These are phyloP conservation scores for Drosophila bifasciata DNA, from an alignment of 1,140 invertebrate species.

Conservation along the genomic window DNA sequence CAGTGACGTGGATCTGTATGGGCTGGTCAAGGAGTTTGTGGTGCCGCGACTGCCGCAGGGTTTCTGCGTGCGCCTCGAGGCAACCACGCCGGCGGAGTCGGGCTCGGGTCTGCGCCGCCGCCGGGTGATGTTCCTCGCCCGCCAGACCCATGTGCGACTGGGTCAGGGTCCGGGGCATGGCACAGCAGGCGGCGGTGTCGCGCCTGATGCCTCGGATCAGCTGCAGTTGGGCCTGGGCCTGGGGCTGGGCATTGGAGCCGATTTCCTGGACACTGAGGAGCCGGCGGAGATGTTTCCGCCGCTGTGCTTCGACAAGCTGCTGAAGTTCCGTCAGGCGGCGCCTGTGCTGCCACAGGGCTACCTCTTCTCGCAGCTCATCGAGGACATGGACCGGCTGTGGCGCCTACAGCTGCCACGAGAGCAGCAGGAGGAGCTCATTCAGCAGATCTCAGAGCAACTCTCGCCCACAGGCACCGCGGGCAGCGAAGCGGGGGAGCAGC, in stretches of 20 bases:
- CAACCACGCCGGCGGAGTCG: conserved; percentile 46
- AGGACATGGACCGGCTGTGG: conserved; percentile 77
- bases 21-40: conserved; percentile 78
- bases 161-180: conserved; percentile 8
- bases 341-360: conserved; percentile 47
- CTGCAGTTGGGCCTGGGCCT: neutral
- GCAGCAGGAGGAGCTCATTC: conserved; percentile 65
- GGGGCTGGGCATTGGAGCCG: conserved; percentile 41
- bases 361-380: conserved; percentile 78
- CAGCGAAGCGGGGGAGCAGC: conserved; percentile 21
- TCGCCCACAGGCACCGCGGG: conserved; percentile 52
- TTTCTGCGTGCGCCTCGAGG: conserved; percentile 71
- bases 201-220: neutral
- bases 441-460: conserved; percentile 73
- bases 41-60: conserved; percentile 79
- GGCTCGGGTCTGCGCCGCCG: conserved; percentile 26
- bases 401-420: conserved; percentile 68
- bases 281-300: conserved; percentile 72
- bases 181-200: no score
- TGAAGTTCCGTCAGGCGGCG: conserved; percentile 67
- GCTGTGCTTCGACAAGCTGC: conserved; percentile 69
- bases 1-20: conserved; percentile 72
- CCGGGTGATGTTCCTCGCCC: conserved; percentile 67
- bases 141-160: conserved; percentile 59
- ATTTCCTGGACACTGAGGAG: conserved; percentile 70